A percentile compares a stretch with the other conserved stretches of the same genome.
These are phyloP conservation scores for Sminthurides bifidus DNA, from an alignment of 1,140 invertebrate genomes.

Conservation along the genomic window DNA sequence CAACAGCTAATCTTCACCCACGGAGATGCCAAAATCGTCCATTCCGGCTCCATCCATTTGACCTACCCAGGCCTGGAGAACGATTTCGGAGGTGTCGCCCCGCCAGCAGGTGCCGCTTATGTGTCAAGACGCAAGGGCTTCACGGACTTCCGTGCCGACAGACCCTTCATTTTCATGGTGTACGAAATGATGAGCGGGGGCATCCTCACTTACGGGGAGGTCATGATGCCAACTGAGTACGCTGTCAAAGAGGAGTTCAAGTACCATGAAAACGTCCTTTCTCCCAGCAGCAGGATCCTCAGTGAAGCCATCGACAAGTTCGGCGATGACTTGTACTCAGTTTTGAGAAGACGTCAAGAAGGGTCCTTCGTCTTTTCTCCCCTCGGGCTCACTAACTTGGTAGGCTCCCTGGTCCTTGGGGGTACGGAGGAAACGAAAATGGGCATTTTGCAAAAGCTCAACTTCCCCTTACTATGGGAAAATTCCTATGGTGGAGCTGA, in stretches of 20 bases:
- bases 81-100: not conserved
- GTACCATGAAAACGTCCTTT: constrained; percentile 9
- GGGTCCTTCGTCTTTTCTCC: constrained; percentile 10
- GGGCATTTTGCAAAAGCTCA: constrained; percentile 14
- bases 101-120: constrained; percentile 10
- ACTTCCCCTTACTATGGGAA: constrained; percentile 18
- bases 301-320: constrained; percentile 8
- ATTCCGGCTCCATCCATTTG: constrained; percentile 14
- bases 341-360: not conserved
- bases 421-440: constrained; percentile 3
- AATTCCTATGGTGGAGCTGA: constrained; percentile 8
- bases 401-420: constrained; percentile 3
- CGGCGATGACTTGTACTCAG: constrained; percentile 11
- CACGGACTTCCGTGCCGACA: constrained; percentile 18
- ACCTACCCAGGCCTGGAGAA: constrained; percentile 22
- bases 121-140: constrained; percentile 19
- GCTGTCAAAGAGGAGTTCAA: constrained; percentile 2
- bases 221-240: constrained; percentile 12
- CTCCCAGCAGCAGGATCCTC: constrained; percentile 20
- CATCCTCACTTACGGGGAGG: constrained; percentile 20
- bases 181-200: constrained; percentile 17
- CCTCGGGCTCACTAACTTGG: constrained; percentile 5
- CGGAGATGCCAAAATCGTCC: constrained; percentile 17
- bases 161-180: constrained; percentile 25
- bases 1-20: constrained; percentile 8